These are phyloP conservation scores for Vultur gryphus DNA, from an alignment of 2,797 vertebrate species.

Conservation along the genomic window DNA sequence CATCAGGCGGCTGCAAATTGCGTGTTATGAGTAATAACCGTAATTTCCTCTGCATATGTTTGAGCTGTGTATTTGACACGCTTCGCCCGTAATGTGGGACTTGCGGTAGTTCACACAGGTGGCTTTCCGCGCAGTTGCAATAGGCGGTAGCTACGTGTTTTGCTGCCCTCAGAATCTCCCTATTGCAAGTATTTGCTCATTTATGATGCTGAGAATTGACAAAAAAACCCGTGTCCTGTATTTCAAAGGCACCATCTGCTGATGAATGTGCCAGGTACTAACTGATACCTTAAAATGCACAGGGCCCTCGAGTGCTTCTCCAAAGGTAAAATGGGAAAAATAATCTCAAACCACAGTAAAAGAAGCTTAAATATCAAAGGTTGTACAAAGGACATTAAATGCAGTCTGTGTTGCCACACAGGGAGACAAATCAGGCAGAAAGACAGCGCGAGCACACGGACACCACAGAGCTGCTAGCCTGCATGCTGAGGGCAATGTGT, in stretches of 20 bases:
- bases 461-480: neutral
- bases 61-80: neutral
- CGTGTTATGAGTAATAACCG: accelerated
- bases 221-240: accelerated
- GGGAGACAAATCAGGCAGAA: neutral
- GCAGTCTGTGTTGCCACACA: neutral
- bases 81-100: accelerated
- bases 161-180: neutral
- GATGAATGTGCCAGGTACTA: neutral
- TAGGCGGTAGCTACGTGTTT: accelerated
- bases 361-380: neutral
- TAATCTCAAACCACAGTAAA: neutral
- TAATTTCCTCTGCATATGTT: accelerated
- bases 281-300: neutral
- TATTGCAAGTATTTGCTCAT: neutral
- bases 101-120: accelerated
- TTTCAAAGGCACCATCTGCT: neutral
- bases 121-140: accelerated
- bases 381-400: neutral
- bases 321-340: neutral
- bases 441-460: neutral
- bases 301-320: neutral
- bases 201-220: neutral
- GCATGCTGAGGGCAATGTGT: accelerated
- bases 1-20: accelerated